Evolutionary conservation across 2,888 invertebrate genomes (phyloP).

Genomic region (Labia minor): DNA sequence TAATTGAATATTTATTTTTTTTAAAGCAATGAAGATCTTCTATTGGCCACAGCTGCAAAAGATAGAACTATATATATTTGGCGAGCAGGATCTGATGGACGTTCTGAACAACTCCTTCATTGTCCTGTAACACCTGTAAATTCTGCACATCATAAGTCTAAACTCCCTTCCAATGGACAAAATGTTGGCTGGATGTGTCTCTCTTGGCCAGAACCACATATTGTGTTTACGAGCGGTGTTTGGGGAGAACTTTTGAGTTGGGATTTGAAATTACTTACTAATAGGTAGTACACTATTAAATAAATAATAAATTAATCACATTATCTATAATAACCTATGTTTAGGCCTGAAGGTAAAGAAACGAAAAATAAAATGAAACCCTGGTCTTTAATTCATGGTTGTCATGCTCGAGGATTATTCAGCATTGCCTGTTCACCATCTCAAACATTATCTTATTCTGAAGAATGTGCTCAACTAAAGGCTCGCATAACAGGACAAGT

Average conservation of each 20-base stretch:
- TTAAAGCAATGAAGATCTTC: constrained; percentile 36
- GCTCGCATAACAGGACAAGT: constrained; percentile 5
- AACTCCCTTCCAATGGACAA: background rate
- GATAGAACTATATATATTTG: constrained; percentile 52
- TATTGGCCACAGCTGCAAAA: constrained; percentile 58
- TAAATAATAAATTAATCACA: too few species aligned
- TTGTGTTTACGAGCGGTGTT: constrained; percentile 45
- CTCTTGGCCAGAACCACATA: constrained; percentile 48
- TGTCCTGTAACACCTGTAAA: background rate
- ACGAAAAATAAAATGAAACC: constrained; percentile 30
- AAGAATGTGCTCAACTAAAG: background rate
- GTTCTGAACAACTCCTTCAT: constrained; percentile 30
- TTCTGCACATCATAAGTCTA: constrained; percentile 8
- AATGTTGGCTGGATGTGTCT: constrained; percentile 2
- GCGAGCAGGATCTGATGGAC: constrained; percentile 52
- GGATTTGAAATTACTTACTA: constrained; percentile 40
- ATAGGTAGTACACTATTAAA: background rate
- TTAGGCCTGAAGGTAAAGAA: background rate
- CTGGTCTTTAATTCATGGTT: constrained; percentile 36
- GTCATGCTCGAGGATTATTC: constrained; percentile 51
- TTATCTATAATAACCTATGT: background rate
- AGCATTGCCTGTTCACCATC: constrained; percentile 43
- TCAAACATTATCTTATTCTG: background rate
- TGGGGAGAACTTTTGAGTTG: constrained; percentile 52
- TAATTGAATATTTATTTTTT: constrained; percentile 15